phyloP scores from a whole-genome alignment of 1,140 invertebrate species.

The Forficula auricularia region DNA sequence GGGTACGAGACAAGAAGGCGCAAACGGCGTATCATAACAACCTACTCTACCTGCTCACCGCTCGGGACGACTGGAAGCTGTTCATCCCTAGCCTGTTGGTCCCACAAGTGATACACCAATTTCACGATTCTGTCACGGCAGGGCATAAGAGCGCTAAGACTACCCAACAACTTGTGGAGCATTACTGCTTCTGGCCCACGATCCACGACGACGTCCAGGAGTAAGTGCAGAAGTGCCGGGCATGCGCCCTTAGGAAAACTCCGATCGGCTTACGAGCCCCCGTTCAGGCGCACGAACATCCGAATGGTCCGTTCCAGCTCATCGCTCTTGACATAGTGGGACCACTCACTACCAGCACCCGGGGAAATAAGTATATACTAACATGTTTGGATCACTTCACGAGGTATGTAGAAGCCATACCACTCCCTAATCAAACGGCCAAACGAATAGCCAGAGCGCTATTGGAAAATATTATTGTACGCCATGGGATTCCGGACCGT shows the following conservation, averaged over 20 bases:
- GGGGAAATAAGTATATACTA: conserved; percentile 19
- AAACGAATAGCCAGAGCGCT: conserved; percentile 15
- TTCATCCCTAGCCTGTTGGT: no score
- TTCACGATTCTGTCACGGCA: no score
- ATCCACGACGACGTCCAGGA: no score
- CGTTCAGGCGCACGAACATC: background rate
- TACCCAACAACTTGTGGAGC: no score
- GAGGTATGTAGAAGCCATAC: conserved; percentile 15
- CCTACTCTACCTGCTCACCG: background rate
- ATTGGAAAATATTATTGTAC: conserved; percentile 17
- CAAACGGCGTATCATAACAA: background rate
- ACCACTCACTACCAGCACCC: conserved; percentile 13
- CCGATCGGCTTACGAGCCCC: conserved; percentile 4
- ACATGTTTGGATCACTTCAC: conserved; percentile 19
- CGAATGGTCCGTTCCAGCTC: conserved; percentile 9
- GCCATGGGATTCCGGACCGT: conserved; percentile 17
- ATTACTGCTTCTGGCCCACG: no score
- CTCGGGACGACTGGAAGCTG: no score
- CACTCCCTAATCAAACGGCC: conserved; percentile 16
- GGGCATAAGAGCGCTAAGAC: no score
- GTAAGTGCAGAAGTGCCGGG: no score
- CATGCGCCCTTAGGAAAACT: conserved; percentile 4
- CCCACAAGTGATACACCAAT: no score
- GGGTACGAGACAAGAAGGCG: no score
- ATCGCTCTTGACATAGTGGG: conserved; percentile 19